These are phyloP conservation scores for Cynoglossus semilaevis DNA, from an alignment of 2,113 vertebrate species.

Conservation along the genomic window DNA sequence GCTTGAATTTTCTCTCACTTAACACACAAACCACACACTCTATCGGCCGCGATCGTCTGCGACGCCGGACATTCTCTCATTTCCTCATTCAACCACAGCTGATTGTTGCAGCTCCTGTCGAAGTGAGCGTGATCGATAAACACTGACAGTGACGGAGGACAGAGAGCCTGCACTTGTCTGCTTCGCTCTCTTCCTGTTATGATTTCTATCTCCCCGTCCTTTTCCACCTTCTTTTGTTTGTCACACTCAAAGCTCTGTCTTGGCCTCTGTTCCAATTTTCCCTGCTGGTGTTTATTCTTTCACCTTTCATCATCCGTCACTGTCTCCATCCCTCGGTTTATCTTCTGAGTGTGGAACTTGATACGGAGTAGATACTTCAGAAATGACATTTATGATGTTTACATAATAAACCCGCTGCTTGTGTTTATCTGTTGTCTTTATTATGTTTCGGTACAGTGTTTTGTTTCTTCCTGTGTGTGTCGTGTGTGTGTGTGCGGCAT, in stretches of 20 bases:
- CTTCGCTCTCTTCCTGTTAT: slow-evolving; percentile 39
- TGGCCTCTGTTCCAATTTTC: slow-evolving; percentile 25
- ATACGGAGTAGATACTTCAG: slow-evolving; percentile 36
- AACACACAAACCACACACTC: slow-evolving; percentile 4
- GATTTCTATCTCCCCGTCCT: slow-evolving; percentile 36
- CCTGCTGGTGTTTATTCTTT: slow-evolving; percentile 32
- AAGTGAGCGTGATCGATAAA: slow-evolving; percentile 47
- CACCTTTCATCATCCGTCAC: slow-evolving; percentile 15
- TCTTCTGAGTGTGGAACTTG: slow-evolving; percentile 30
- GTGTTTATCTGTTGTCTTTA: slow-evolving; percentile 9
- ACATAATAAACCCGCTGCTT: slow-evolving; percentile 51
- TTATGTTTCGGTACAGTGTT: slow-evolving; percentile 16
- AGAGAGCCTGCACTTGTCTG: slow-evolving; percentile 32
- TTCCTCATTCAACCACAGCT: slow-evolving; percentile 45
- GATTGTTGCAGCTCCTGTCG: slow-evolving; percentile 11
- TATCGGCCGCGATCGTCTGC: slow-evolving; percentile 3
- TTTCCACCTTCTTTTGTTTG: slow-evolving; percentile 19
- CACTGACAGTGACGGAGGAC: slow-evolving; percentile 33
- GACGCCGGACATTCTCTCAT: slow-evolving; percentile 35
- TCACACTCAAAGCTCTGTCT: slow-evolving; percentile 3
- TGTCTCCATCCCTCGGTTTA: slow-evolving; percentile 10
- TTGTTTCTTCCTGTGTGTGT: slow-evolving; percentile 18
- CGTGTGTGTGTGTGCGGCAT: slow-evolving; percentile 1
- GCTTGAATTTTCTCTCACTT: too few relatives aligned
- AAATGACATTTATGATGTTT: slow-evolving; percentile 31